Evolutionary conservation across 2,888 invertebrate genomes (phyloP).

Genomic region (Phyllotreta cruciferae): DNA sequence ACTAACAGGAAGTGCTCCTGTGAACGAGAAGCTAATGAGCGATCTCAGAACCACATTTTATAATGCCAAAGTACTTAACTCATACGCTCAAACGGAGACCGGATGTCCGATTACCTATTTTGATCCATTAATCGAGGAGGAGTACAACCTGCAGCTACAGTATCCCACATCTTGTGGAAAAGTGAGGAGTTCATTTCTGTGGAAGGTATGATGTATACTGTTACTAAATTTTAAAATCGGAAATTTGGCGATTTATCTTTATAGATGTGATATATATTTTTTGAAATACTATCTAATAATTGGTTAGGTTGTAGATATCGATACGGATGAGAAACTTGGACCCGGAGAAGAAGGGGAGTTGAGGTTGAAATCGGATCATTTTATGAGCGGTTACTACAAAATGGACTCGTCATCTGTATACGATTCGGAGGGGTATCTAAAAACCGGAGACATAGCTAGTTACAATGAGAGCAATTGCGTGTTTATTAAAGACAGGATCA

Average conservation of each 20-base stretch:
- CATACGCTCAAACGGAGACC: constrained; percentile 32
- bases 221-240: too few relatives aligned
- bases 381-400: constrained; percentile 61
- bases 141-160: constrained; percentile 16
- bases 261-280: too few relatives aligned
- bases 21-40: constrained; percentile 22
- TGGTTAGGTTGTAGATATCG: constrained; percentile 60
- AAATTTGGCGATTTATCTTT: too few relatives aligned
- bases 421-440: constrained; percentile 60
- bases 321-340: constrained; percentile 60
- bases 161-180: constrained; percentile 32
- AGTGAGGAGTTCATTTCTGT: constrained; percentile 13
- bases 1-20: constrained; percentile 19
- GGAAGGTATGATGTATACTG: constrained; percentile 51
- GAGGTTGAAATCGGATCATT: constrained; percentile 58
- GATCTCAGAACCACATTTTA: constrained; percentile 23
- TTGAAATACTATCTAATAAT: neutral
- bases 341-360: constrained; percentile 63
- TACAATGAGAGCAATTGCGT: constrained; percentile 60
- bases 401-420: constrained; percentile 57
- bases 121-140: constrained; percentile 11
- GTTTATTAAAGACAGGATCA: constrained; percentile 60
- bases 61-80: constrained; percentile 13
- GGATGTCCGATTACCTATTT: constrained; percentile 19
- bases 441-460: constrained; percentile 62